phyloP scores from a whole-genome alignment of 2,888 invertebrate species.

The Athalia rosae region DNA sequence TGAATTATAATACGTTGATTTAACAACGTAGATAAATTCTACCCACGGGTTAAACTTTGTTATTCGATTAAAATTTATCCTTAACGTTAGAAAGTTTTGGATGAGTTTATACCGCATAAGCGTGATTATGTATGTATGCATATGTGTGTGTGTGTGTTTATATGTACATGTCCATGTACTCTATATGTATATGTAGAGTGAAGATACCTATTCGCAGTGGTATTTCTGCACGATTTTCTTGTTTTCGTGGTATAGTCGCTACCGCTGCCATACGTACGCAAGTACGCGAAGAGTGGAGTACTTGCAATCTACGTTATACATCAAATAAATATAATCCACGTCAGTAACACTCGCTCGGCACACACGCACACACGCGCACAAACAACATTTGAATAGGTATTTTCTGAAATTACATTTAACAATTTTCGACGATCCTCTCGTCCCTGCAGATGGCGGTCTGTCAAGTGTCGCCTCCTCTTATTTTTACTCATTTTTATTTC shows the following conservation, averaged over 20 bases:
- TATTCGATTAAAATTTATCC: conserved; percentile 41
- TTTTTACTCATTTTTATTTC: no score
- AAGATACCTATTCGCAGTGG: neutral
- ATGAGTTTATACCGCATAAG: conserved; percentile 47
- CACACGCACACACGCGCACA: no score
- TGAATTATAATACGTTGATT: neutral
- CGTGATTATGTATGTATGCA: conserved; percentile 14
- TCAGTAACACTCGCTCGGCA: conserved; percentile 1
- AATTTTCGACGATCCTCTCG: no score
- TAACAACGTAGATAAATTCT: neutral
- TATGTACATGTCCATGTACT: neutral
- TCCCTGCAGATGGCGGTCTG: no score
- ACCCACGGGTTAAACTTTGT: conserved; percentile 22
- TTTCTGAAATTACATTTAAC: no score
- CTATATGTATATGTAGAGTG: neutral
- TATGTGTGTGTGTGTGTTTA: neutral
- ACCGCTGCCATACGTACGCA: no score
- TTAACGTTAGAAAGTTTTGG: conserved; percentile 28
- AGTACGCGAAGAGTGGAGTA: no score
- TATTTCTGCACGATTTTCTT: neutral
- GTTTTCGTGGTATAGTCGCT: no score
- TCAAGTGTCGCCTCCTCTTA: no score
- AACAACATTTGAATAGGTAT: neutral
- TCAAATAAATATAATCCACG: conserved; percentile 19
- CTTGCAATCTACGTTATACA: neutral